Percentiles rank a stretch among this genome's conserved stretches.
These are phyloP conservation scores for Orthosia gothica DNA, from an alignment of 2,888 invertebrate genomes.

Conservation along the genomic window DNA sequence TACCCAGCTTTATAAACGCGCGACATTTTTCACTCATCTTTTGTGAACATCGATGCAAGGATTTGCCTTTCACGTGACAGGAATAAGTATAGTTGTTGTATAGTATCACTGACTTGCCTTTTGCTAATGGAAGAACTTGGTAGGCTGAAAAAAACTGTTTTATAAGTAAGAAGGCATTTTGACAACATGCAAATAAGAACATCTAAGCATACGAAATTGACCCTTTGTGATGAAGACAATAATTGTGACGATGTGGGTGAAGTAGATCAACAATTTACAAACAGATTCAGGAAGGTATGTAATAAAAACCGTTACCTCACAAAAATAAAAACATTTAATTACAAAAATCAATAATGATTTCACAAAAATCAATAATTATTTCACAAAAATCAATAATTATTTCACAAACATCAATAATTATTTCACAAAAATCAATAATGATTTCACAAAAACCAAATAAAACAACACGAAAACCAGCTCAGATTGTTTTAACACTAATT, in stretches of 20 bases:
- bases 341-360: not conserved
- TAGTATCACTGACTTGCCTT: conserved; percentile 44
- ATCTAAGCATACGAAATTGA: not conserved
- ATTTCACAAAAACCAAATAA: not conserved
- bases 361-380: not conserved
- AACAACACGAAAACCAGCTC: not conserved
- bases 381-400: not conserved
- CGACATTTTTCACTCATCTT: conserved; percentile 53
- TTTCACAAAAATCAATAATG: not conserved
- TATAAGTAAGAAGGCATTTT: not conserved
- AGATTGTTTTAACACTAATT: not conserved
- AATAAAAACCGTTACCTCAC: not conserved
- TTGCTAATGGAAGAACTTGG: conserved; percentile 40
- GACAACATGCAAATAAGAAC: not conserved
- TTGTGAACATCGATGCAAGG: conserved; percentile 49
- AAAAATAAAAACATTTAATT: conserved; percentile 10
- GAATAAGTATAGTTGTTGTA: conserved; percentile 52
- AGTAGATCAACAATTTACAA: not conserved
- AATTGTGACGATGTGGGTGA: too few species aligned
- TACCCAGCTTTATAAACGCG: conserved; percentile 59
- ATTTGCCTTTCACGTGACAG: conserved; percentile 44
- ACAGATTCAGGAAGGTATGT: not conserved
- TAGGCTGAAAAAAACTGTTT: conserved; percentile 24
- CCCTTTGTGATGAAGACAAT: not conserved
- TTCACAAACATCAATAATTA: not conserved